Evolutionary conservation across 2,797 vertebrate genomes (phyloP), one percentile per base, ranked within the genome.

Genomic region (Decapterus maruadsi): DNA sequence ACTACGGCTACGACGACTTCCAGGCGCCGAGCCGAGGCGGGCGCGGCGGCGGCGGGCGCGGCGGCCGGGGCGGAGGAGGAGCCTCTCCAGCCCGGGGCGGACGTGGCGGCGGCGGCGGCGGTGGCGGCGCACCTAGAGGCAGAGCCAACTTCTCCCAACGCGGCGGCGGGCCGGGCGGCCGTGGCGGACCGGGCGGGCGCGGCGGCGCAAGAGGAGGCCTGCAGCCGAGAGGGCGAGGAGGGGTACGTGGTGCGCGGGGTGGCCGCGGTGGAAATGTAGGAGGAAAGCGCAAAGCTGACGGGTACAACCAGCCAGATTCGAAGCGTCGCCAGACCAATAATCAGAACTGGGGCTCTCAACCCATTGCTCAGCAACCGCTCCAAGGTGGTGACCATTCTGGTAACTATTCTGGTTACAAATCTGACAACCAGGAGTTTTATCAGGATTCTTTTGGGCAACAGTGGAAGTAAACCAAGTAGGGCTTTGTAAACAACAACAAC

Each of bases 231-330:
- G 97, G 97, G 95, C 97, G 97, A 95, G 97, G 97, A 96, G 97
- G 97, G 98, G 98, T 99, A 98, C 97, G 98, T 99, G 98, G 97
- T 96, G 97, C 95, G 92, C 97, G 97, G 96, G 97, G 97, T 95
- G 97, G 97, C 96, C 97, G 97, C 96, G 97, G 98, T 97, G 98
- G 97, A 97, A 97, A 97, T 98, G 96, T 99, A 96, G 98, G 97
- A 97, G 98, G 98, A 95, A 99, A 99, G 95, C 98, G 98, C 97
- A 99, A 99, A 98, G 98, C 98, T 96, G 98, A 99, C 93, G 97
- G 97, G 95, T 98, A 99, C 98, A 99, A 96, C 98, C 98, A 99
- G 96, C 98, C 98, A 96, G 98, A 99, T 97, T 98, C 97, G 97
- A 99, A 99, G 96, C 97, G 98, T 91, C 98, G 97, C 95, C 98